These are phyloP conservation scores for Chaitophorus viminalis DNA, from an alignment of 2,888 invertebrate genomes.

Conservation along the genomic window DNA sequence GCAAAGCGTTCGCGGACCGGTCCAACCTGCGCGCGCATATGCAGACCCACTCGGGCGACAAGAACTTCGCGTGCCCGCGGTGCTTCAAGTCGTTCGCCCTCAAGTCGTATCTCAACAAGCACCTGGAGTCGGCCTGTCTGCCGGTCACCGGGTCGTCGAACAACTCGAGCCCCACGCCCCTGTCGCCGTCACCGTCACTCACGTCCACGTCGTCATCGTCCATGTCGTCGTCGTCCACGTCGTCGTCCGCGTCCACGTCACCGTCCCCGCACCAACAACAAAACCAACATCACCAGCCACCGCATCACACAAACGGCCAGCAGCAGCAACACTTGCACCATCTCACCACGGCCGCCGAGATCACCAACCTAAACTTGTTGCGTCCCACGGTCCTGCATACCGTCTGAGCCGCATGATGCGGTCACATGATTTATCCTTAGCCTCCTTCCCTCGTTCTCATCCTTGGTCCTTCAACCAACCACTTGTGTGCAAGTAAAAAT, in stretches of 20 bases:
- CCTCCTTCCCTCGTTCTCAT: background rate
- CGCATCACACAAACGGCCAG: background rate
- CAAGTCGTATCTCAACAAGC: slow-evolving; percentile 95
- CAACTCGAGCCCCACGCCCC: background rate
- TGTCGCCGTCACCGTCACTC: background rate
- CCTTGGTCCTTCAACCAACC: background rate
- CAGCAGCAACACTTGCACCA: slow-evolving; percentile 16
- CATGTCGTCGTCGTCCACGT: background rate
- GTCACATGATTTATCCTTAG: background rate
- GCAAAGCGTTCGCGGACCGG: slow-evolving; percentile 93
- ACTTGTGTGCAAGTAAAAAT: background rate
- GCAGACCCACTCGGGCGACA: slow-evolving; percentile 92
- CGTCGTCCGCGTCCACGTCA: background rate
- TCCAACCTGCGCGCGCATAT: slow-evolving; percentile 94
- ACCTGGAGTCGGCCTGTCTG: slow-evolving; percentile 88
- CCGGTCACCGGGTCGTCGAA: background rate
- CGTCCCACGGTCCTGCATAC: slow-evolving; percentile 58
- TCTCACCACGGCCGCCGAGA: slow-evolving; percentile 29
- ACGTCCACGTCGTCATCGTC: slow-evolving; percentile 20
- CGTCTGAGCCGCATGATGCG: background rate
- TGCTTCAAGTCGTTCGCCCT: slow-evolving; percentile 93
- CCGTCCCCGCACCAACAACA: slow-evolving; percentile 65
- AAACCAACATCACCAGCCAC: background rate
- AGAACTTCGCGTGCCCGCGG: slow-evolving; percentile 86
- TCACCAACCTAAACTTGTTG: slow-evolving; percentile 55